A percentile compares a stretch with the other conserved stretches of the same genome.
These are phyloP conservation scores for Linepithema humile DNA, from an alignment of 1,140 invertebrate species.

Conservation along the genomic window DNA sequence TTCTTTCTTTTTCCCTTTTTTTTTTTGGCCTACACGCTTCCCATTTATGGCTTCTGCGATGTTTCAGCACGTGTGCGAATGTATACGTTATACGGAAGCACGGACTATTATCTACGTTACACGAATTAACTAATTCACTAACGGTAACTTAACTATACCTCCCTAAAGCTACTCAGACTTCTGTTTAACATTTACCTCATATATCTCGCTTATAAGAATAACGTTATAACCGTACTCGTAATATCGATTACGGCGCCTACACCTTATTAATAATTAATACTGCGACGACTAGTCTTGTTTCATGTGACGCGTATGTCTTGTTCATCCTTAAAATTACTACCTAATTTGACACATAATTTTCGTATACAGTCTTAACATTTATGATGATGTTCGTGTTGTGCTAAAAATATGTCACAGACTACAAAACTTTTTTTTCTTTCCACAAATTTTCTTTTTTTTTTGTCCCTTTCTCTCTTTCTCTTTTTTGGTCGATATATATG, in stretches of 20 bases:
- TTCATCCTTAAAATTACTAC: slow-evolving; percentile 62
- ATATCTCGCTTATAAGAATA: slow-evolving; percentile 72
- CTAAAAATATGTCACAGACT: slow-evolving; percentile 76
- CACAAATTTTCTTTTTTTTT: slow-evolving; percentile 41
- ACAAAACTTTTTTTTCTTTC: slow-evolving; percentile 61
- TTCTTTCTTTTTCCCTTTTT: not conserved
- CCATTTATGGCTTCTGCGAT: slow-evolving; percentile 6
- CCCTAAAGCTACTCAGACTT: slow-evolving; percentile 80
- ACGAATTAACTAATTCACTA: slow-evolving; percentile 60
- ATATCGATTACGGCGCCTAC: slow-evolving; percentile 63
- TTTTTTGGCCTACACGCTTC: not conserved
- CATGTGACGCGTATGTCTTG: slow-evolving; percentile 46
- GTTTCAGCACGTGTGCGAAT: slow-evolving; percentile 65
- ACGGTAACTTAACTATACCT: slow-evolving; percentile 68
- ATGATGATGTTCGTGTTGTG: slow-evolving; percentile 74
- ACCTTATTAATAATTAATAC: slow-evolving; percentile 64
- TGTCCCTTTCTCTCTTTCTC: slow-evolving; percentile 52
- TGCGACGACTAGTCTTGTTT: slow-evolving; percentile 63
- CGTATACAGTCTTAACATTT: slow-evolving; percentile 80
- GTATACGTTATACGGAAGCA: slow-evolving; percentile 76
- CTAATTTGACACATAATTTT: slow-evolving; percentile 81
- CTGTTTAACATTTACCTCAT: slow-evolving; percentile 74
- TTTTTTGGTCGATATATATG: slow-evolving; percentile 59
- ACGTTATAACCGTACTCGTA: slow-evolving; percentile 64
- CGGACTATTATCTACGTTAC: slow-evolving; percentile 75